Base-by-base conservation (phyloP, 1,140 invertebrate species). In the Drosophila melanogaster region DNA sequence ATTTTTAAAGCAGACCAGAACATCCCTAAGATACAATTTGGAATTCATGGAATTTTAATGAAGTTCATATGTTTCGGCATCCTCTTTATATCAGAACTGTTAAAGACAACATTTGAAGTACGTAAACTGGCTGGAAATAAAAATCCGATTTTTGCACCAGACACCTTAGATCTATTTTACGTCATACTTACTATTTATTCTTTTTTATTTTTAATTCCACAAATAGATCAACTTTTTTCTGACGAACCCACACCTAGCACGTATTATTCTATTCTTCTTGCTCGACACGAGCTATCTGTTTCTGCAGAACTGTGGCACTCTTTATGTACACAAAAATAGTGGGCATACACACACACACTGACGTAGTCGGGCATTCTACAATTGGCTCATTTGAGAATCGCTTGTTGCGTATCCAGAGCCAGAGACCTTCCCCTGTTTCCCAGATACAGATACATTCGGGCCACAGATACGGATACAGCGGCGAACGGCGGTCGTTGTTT, bases 361-460 rank as follows among this genome's bases (percentile, higher is more conserved):
- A 14, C 41, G 60, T 19, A 64, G 53, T 60, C 38, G 26, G 73
- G 24, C 60, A 80, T 64, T 83, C 79, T 72, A 83, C 84, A 87
- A 87, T 87, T 89, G 84, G 84, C 79, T 81, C 64, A 80, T 73
- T 84, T 85, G 53, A 56, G 65, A 70, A 56, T 46, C 51, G 64
- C 22, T 50, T 37, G 58, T 69, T 84, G 80, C 80, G 80, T 83
- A 84, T 66, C 64, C 35, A 65, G 51, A 72, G 50, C 64, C 35
- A 65, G 51, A 72, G 50, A 62, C 58, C 62, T 66, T 62, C 54
- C 60, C 54, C 60, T 24, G 55, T 19, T 30, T 33, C 30, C 57
- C 58, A 67, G 56, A 73, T 30, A 66, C 61, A 56, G 46, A 55
- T 22, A 59, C 40, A 24, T 7, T 41, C 41, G 15, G 19, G 49